Percentiles rank a stretch among this genome's conserved stretches.
Conservation (phyloP, 2,888 invertebrate genomes). For the Amphipoea oculea region DNA sequence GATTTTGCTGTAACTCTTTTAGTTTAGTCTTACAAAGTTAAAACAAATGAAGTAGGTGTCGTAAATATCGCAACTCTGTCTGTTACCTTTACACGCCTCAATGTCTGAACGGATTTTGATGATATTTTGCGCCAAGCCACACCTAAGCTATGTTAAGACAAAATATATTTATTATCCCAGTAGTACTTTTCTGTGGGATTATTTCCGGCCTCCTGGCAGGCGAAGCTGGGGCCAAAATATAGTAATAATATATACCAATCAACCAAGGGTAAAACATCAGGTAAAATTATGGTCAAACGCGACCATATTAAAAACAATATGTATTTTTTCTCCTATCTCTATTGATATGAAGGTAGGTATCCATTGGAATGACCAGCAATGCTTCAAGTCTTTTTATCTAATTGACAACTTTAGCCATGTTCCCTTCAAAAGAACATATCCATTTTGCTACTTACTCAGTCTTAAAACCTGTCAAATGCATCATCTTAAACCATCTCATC, state of each 20-base stretch:
- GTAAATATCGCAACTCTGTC: neutral
- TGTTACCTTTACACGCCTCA: neutral
- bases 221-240: too few species aligned
- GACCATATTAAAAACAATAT: neutral
- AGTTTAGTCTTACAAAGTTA: too few species aligned
- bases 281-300: too few species aligned
- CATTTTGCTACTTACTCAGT: slow-evolving; percentile 9
- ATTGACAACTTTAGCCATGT: neutral
- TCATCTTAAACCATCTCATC: slow-evolving; percentile 33
- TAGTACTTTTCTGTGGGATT: too few species aligned
- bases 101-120: neutral
- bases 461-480: slow-evolving; percentile 23
- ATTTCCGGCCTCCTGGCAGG: too few species aligned
- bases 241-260: too few species aligned
- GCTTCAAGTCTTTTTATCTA: neutral
- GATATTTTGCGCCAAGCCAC: neutral
- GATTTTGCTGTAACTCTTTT: neutral
- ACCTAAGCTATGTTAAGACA: neutral
- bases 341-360: neutral
- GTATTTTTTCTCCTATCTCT: too few species aligned
- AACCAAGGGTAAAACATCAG: neutral
- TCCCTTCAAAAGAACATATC: neutral
- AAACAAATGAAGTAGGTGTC: neutral
- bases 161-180: too few species aligned
- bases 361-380: neutral